Base-by-base conservation (phyloP, 64 coral and sea anemone species). In the Montipora foliosa region DNA sequence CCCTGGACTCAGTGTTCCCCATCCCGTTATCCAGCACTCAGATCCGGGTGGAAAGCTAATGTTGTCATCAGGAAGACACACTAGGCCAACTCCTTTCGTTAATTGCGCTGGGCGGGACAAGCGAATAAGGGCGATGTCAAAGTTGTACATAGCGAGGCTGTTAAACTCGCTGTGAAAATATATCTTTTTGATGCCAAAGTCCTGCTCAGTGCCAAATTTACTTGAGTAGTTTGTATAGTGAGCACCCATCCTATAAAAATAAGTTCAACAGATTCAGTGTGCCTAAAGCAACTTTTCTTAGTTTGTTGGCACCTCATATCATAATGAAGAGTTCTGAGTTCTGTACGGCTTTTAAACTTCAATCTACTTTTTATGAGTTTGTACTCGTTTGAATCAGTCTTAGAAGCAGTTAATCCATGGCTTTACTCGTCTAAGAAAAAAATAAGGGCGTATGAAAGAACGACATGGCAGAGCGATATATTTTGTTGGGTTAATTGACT, bases 121-220 rank as follows among this genome's bases (percentile, higher is more conserved):
- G 14, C 49, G 93, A 76, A 97, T 95, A 74, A 97, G 96, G 12
- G 93, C 96, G 74, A 97, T 92, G 44, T 97, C 96, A 46, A 92
- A 75, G 79, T 97, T 93, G 64, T 89, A 85, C 9, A 13, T 15
- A 4, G 96, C 79, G 5, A 87, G n/a, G 19, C 81, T 83, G 55
- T 97, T 97, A 84, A 95, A 97, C 4, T 95, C 93, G 9, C 67
- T 78, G 14, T 97, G 96, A 17, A 95, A 77, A 50, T 95, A 97
- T 5, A 97, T 95, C 16, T 50, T 78, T 57, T 66, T 74, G 24
- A 97, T 95, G 2, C 70, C 77, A 67, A 94, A 77, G 75, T 94
- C 88, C 76, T 96, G 92, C 70, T 94, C 92, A 15, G 74, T 64
- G 5, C 81, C 88, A 6, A 96, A 83, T 44, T 59, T 15, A 10